phyloP scores from a whole-genome alignment of 2,113 vertebrate species.

The Chlorodrepanis virens region DNA sequence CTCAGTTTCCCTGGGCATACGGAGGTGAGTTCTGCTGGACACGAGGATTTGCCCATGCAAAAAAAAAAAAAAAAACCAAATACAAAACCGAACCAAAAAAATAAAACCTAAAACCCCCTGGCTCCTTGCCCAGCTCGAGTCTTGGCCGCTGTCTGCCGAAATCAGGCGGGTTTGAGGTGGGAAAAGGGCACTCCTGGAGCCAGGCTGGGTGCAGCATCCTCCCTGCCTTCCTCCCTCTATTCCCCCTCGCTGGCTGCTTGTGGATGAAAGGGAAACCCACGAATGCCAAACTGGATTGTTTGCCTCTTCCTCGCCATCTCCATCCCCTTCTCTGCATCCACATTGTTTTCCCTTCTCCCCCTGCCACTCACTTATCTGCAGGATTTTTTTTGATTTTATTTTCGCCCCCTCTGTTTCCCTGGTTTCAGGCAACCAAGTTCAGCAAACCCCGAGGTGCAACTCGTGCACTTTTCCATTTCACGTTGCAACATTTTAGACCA shows the following conservation, averaged over 20 bases:
- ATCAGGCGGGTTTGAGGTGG: fast-evolving
- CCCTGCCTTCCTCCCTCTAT: background rate
- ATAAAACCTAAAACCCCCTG: background rate
- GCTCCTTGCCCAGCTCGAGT: background rate
- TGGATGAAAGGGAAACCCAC: background rate
- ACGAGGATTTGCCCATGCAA: fast-evolving
- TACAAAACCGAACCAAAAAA: no score
- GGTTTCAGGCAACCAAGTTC: background rate
- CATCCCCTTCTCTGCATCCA: no score
- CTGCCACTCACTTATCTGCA: background rate
- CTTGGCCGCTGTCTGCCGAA: background rate
- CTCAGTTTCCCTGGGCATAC: background rate
- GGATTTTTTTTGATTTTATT: background rate
- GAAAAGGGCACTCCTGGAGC: background rate
- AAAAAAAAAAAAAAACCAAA: background rate
- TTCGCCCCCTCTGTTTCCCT: background rate
- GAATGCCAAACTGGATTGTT: fast-evolving
- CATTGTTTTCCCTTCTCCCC: background rate
- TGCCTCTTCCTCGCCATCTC: background rate
- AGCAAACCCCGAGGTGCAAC: background rate
- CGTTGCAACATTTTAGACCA: background rate
- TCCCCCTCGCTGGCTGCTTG: no score
- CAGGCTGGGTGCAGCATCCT: background rate
- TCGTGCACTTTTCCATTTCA: background rate
- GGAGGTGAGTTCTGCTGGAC: fast-evolving